Evolutionary conservation across 2,113 vertebrate species (phyloP).

Genomic region (Dromiciops gliroides): DNA sequence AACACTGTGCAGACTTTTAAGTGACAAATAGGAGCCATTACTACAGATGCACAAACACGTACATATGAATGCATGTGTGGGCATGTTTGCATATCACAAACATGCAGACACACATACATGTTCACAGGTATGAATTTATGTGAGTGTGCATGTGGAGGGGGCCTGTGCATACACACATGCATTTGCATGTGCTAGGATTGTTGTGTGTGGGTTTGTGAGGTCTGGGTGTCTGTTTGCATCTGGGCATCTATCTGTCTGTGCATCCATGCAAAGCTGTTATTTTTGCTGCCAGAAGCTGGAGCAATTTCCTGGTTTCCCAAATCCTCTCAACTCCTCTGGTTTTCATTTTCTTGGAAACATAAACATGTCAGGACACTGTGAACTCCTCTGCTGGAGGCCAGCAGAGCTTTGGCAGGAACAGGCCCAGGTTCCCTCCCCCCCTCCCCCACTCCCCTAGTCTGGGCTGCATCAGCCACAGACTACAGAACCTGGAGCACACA

Average conservation of each 20-base stretch:
- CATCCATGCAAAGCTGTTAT: background rate
- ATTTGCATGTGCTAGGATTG: background rate
- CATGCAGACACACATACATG: background rate
- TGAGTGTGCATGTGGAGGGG: background rate
- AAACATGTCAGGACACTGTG: background rate
- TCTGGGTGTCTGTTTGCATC: background rate
- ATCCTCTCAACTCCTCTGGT: background rate
- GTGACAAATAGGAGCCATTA: background rate
- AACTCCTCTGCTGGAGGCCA: background rate
- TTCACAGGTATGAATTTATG: background rate
- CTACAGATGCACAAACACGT: background rate
- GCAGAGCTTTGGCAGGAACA: background rate
- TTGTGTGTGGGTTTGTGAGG: background rate
- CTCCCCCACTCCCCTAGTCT: background rate
- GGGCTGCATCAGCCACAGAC: background rate
- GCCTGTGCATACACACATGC: background rate
- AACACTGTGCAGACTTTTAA: background rate
- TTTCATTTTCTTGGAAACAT: constrained; percentile 1
- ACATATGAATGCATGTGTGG: no score
- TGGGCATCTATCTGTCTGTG: background rate
- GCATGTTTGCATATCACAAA: background rate
- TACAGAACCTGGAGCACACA: no score
- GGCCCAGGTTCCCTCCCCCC: background rate
- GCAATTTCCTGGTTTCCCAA: background rate
- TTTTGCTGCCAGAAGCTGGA: background rate